Conservation (phyloP, 2,797 vertebrate genomes). For the Clarias platycephalus region DNA sequence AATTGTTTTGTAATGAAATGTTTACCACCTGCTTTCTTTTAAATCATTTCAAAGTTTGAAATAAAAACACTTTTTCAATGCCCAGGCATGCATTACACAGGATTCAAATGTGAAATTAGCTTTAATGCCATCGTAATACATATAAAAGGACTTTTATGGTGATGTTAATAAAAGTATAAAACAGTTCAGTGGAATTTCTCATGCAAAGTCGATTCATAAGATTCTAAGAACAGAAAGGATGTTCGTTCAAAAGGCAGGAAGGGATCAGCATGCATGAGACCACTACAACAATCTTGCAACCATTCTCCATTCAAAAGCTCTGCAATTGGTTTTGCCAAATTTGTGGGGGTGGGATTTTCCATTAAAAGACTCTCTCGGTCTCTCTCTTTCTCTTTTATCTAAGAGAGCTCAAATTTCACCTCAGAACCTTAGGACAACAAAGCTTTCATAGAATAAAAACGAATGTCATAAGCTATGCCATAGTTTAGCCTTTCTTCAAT, state of each 20-base stretch:
- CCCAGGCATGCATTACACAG: background rate
- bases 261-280: conserved; percentile 14
- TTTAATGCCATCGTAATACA: background rate
- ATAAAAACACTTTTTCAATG: background rate
- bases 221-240: background rate
- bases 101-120: background rate
- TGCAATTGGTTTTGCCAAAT: conserved; percentile 24
- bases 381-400: background rate
- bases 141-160: background rate
- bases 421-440: background rate
- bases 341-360: conserved; percentile 5
- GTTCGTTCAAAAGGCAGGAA: conserved; percentile 32
- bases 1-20: background rate
- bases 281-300: conserved; percentile 3
- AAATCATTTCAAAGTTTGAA: background rate
- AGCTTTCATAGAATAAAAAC: background rate
- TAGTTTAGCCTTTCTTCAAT: background rate
- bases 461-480: background rate
- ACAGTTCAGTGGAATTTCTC: background rate
- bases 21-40: background rate
- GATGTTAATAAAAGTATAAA: background rate
- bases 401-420: background rate
- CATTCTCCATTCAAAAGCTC: conserved; percentile 9
- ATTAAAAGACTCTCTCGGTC: background rate
- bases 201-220: background rate